Base-by-base conservation (phyloP, 2,888 invertebrate genomes). In the Alsophila aescularia region DNA sequence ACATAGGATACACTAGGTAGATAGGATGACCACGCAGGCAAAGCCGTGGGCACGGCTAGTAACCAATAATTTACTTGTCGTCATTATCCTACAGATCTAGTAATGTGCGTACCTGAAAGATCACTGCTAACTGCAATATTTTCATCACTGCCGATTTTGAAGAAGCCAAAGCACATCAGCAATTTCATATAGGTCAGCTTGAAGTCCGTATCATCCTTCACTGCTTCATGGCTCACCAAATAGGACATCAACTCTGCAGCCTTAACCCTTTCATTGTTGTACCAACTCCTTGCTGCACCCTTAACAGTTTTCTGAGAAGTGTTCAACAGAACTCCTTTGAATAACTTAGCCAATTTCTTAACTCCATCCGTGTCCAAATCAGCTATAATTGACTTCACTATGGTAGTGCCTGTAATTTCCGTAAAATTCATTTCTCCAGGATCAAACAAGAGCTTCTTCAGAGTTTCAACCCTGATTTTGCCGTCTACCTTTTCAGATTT, bases 341-440 rank as follows among this genome's bases (percentile, higher is more conserved):
- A 95, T 18, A 93, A 74, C 63, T 93, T 90, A 0, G 93, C 93
- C 63, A 96, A 82, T 73, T 93, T 93, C 70, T 94, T 94, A 0
- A 96, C 92, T 6, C 95, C 94, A 42, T 93, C 92, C 6, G 80
- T 81, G 55, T 93, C 92, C 53, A 96, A 85, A 75, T 92, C 93
- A 0, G 89, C 84, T n/a, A 93, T 93, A 8, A 95, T 89, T 45
- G 93, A 92, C 73, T 94, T 95, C 0, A 95, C 83, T 39, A 95
- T 77, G 67, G 93, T 94, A 10, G 93, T 93, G 9, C 93, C 93
- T 14, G 95, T 95, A 24, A 94, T 93, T 83, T 95, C 95, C 70
- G 96, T 95, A 59, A 96, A 94, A 80, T 94, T 94, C 57, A 96
- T 93, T 69, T 94, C 94, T 2, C 96, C 96, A 0, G 96, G 95